Conservation (phyloP, 2,888 invertebrate species). For the Diabrotica balteata region DNA sequence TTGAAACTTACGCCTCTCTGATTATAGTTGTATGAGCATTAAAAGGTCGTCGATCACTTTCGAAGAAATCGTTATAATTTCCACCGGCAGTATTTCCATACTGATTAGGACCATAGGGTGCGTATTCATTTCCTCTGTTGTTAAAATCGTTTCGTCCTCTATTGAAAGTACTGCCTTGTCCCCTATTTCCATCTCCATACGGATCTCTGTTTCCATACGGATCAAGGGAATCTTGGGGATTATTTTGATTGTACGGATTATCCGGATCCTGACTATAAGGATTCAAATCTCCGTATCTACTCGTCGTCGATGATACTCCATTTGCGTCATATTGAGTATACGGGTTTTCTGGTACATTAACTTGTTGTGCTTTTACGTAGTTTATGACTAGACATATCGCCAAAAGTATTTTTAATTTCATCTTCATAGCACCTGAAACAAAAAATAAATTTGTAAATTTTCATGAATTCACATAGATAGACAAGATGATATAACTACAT, state of each 20-base stretch:
- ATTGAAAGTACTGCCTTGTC: conserved; percentile 29
- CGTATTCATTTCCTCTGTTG: conserved; percentile 26
- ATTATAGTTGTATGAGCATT: conserved; percentile 49
- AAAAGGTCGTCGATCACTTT: conserved; percentile 28
- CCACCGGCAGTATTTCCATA: conserved; percentile 17
- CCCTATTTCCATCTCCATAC: conserved; percentile 19
- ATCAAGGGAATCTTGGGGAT: conserved; percentile 17
- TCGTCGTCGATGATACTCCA: conserved; percentile 39
- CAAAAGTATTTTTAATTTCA: conserved; percentile 17
- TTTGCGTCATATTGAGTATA: conserved; percentile 41
- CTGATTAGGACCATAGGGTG: conserved; percentile 29
- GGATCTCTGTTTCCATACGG: conserved; percentile 27
- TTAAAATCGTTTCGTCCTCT: conserved; percentile 21
- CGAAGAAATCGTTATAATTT: conserved; percentile 38
- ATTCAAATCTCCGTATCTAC: conserved; percentile 38
- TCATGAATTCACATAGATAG: neutral
- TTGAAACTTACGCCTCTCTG: conserved; percentile 52
- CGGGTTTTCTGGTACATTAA: conserved; percentile 40
- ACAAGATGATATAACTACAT: neutral
- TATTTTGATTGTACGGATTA: conserved; percentile 33
- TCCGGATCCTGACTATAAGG: conserved; percentile 34
- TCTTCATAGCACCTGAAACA: conserved; percentile 11
- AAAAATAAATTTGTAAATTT: neutral
- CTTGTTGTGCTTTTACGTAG: conserved; percentile 47
- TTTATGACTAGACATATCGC: conserved; percentile 40